Evolutionary conservation across 2,888 invertebrate species (phyloP), one percentile per base, ranked within the genome.

Genomic region (Biston betularia): DNA sequence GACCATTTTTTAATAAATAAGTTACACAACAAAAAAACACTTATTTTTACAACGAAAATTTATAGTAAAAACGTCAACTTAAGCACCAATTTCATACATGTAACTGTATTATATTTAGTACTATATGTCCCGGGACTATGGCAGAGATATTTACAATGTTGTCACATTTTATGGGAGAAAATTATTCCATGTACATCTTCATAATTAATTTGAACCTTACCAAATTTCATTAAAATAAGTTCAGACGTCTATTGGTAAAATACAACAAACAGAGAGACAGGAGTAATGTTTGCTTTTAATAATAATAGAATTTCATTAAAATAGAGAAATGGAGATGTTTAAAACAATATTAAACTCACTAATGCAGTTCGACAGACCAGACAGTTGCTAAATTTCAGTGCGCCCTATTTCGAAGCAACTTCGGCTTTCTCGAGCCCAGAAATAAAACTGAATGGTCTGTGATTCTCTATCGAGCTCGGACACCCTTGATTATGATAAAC

Each of bases 301-400:
- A 34, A 55, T 56, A 34, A 35, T 10, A 34, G 44, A 9, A 24
- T 40, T 48, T 10, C 52, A 45, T 57, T 42, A 50, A 62, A 55
- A 48, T 44, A 53, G 14, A 83, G 85, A 8, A 42, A 35, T 15
- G 46, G 33, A 45, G 49, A 33, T 42, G 45, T 86, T 84, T 24
- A 3, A 3, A 24, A 24, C 24, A 24, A 9, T 9, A 6, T 38
- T 56, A 33, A 49, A 62, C 45, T 57, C 57, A 38, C 68, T 63
- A 63, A 68, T 63, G 63, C 49, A 56, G 54, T 44, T 81, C 85
- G 89, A 88, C 89, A 88, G 90, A 38, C 6, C 0, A 38, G 38
- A 88, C 93, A 93, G 93, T 92, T 92, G 93, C 90, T 92, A 92
- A 90, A 93, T 93, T 90, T 93, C 92, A 92, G 89, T 89, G 88